Base-by-base conservation (phyloP, 2,888 invertebrate species). In the Mythimna loreyi region DNA sequence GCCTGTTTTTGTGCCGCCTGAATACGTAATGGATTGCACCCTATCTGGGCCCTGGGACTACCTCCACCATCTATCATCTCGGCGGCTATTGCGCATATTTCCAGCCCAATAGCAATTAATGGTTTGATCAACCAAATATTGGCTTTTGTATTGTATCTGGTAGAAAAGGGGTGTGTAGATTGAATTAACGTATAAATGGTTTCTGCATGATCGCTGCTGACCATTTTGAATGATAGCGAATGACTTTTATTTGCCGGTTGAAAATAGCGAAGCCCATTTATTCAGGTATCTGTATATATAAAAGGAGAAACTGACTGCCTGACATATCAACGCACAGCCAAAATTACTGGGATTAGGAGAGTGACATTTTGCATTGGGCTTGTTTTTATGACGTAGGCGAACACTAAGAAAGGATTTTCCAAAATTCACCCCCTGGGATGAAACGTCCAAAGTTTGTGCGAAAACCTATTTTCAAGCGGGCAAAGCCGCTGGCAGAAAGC, bases 21-120 rank as follows among this genome's bases (percentile, higher is more conserved):
- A 81, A 84, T 79, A 69, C 58, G 49, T 79, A 82, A 83, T 84
- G 72, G 74, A 81, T 75, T 50, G 72, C 65, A 45, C 60, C 58
- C 65, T 67, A 72, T 72, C 78, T 60, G 55, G 40, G 56, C 72
- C 52, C 50, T 9, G 62, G 65, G 71, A 49, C 63, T 62, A 67
- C 53, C 71, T 55, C 64, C 67, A 55, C 69, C 21, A 84, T 78
- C 68, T 58, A 76, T 82, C 83, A 80, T 67, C 63, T 49, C 30
- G 11, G 52, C 11, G 25, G 21, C 59, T 61, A 64, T 53, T 57
- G 52, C 52, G 55, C 57, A 62, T 58, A 59, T 59, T 68, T 59
- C 45, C 7, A 60, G 45, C n/a, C n/a, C 45, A 53, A 62, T 80
- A 52, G 52, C 28, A 68, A 69, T 65, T 56, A 69, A 62, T 68